phyloP scores from a whole-genome alignment of 2,113 vertebrate genomes.

The Platanista minor region DNA sequence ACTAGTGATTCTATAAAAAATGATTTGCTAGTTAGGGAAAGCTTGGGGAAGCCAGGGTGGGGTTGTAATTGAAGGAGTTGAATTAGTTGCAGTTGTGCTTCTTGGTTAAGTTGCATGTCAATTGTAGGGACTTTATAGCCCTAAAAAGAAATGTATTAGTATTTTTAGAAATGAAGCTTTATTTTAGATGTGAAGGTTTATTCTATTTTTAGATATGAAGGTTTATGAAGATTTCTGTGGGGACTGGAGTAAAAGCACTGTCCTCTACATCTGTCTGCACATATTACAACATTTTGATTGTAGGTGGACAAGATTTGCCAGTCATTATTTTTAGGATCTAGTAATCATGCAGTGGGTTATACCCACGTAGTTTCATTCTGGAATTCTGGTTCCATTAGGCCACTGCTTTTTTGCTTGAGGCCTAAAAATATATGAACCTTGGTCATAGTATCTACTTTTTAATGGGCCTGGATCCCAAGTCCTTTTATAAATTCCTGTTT shows the following conservation, averaged over 20 bases:
- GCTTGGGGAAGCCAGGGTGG: neutral
- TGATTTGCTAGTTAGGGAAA: neutral
- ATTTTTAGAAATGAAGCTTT: neutral
- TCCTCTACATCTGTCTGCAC: conserved; percentile 28
- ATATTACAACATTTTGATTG: conserved; percentile 18
- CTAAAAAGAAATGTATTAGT: neutral
- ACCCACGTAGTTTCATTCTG: conserved; percentile 22
- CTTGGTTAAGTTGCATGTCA: conserved; percentile 15
- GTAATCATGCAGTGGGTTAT: conserved; percentile 23
- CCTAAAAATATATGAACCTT: conserved; percentile 21
- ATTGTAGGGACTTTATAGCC: neutral
- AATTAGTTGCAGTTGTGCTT: neutral
- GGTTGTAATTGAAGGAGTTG: neutral
- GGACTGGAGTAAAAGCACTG: neutral
- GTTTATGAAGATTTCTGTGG: conserved; percentile 18
- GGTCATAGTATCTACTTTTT: conserved; percentile 28
- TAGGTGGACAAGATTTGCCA: conserved; percentile 38
- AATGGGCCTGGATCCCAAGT: neutral
- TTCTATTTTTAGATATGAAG: neutral
- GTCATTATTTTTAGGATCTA: conserved; percentile 41
- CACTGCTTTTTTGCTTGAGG: neutral
- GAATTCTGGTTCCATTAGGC: conserved; percentile 18
- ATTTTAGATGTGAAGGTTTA: neutral
- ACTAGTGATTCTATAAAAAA: conserved; percentile 1
- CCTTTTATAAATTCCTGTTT: conserved; percentile 32